phyloP scores from a whole-genome alignment of 2,888 invertebrate genomes.

The Ectobius pallidus region DNA sequence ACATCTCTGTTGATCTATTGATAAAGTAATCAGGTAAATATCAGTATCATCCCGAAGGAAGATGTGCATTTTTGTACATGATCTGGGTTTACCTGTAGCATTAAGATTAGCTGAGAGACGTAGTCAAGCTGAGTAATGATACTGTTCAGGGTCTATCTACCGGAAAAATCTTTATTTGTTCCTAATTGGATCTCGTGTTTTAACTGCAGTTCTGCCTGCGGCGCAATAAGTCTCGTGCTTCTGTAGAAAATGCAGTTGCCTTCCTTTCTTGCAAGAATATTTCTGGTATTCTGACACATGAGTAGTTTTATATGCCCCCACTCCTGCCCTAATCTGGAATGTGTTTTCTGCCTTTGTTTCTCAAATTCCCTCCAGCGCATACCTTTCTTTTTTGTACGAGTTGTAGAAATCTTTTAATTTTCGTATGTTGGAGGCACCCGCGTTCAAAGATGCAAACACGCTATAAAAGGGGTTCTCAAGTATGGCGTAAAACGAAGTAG shows the following conservation, averaged over 20 bases:
- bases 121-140: neutral
- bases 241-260: neutral
- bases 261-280: neutral
- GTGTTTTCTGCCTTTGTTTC: neutral
- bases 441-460: neutral
- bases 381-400: neutral
- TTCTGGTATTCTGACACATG: neutral
- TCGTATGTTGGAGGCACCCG: neutral
- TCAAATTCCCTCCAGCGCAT: neutral
- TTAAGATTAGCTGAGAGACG: neutral
- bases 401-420: neutral
- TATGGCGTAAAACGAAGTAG: too few species aligned
- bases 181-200: constrained; percentile 1
- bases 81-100: constrained; percentile 2
- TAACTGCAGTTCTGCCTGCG: neutral
- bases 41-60: too few species aligned
- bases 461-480: too few species aligned
- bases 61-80: too few species aligned
- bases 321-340: neutral
- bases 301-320: neutral
- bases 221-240: neutral
- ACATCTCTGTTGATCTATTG: too few species aligned
- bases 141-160: neutral
- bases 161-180: constrained; percentile 9
- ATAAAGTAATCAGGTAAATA: too few species aligned